A percentile compares a stretch with the other conserved stretches of the same genome.
Evolutionary conservation across 2,888 invertebrate species (phyloP).

Genomic region (Acanthosoma haemorrhoidale): DNA sequence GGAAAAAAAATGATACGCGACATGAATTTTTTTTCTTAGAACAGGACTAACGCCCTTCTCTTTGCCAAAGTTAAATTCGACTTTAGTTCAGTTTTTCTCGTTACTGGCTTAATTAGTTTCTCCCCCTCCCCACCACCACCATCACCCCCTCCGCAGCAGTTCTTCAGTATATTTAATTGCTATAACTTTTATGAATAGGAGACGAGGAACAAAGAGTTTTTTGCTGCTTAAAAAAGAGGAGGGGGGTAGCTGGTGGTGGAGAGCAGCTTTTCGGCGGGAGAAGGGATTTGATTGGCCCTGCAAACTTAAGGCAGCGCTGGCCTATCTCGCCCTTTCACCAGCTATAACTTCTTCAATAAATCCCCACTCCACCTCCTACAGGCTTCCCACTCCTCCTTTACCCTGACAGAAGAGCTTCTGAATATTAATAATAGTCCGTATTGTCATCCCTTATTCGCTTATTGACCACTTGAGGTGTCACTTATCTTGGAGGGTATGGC

Average conservation of each 20-base stretch:
- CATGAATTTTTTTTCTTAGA: neutral
- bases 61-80: constrained; percentile 37
- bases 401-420: no score
- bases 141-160: neutral
- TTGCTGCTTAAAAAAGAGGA: constrained; percentile 27
- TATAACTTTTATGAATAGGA: constrained; percentile 39
- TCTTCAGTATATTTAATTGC: constrained; percentile 38
- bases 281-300: constrained; percentile 47
- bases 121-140: constrained; percentile 15
- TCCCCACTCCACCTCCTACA: constrained; percentile 11
- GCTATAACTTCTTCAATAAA: constrained; percentile 32
- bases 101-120: constrained; percentile 37
- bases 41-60: neutral
- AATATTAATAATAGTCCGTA: constrained; percentile 7
- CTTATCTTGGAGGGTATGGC: no score
- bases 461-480: no score
- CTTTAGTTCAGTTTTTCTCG: constrained; percentile 35
- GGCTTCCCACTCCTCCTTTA: neutral
- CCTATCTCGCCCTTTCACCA: constrained; percentile 46
- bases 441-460: no score
- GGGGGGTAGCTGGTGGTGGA: neutral
- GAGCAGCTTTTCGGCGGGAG: constrained; percentile 10
- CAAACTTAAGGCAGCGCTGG: constrained; percentile 41
- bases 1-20: neutral
- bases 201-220: constrained; percentile 34